A percentile compares a stretch with the other conserved stretches of the same genome.
Evolutionary conservation across 2,888 invertebrate species (phyloP).

Genomic region (Pollenia griseotomentosa): DNA sequence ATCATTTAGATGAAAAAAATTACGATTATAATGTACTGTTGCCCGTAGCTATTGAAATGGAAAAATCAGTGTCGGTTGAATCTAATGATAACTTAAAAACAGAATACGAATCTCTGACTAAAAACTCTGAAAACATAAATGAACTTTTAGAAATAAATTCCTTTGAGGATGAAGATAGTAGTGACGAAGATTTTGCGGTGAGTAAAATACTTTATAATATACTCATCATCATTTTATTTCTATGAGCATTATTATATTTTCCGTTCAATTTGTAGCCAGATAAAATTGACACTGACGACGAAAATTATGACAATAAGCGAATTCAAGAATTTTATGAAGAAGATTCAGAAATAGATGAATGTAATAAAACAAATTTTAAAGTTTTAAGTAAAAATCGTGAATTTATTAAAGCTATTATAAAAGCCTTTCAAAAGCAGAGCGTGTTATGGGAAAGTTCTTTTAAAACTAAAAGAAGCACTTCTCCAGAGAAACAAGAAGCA

Average conservation of each 20-base stretch:
- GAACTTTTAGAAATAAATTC: background rate
- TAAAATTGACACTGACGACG: slow-evolving; percentile 31
- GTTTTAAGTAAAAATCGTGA: slow-evolving; percentile 59
- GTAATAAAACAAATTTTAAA: slow-evolving; percentile 43
- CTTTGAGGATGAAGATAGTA: background rate
- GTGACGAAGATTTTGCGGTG: slow-evolving; percentile 53
- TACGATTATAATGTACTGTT: slow-evolving; percentile 16
- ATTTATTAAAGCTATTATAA: slow-evolving; percentile 59
- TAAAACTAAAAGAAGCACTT: slow-evolving; percentile 33
- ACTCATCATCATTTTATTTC: background rate
- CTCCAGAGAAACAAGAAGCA: slow-evolving; percentile 41
- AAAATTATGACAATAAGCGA: slow-evolving; percentile 27
- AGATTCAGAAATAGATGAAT: background rate
- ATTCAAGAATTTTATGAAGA: slow-evolving; percentile 37
- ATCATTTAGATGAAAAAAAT: slow-evolving; percentile 59
- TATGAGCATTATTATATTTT: background rate
- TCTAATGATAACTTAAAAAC: background rate
- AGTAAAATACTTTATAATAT: background rate
- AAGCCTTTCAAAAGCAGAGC: slow-evolving; percentile 53
- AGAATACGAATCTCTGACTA: background rate
- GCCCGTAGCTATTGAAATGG: slow-evolving; percentile 10
- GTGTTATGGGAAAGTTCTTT: slow-evolving; percentile 48
- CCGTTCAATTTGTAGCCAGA: slow-evolving; percentile 41
- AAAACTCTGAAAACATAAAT: background rate
- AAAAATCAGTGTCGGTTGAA: background rate